Percentiles rank a stretch among this genome's conserved stretches.
These are phyloP conservation scores for Ctenodactylus gundi DNA, from an alignment of 2,113 vertebrate genomes.

Conservation along the genomic window DNA sequence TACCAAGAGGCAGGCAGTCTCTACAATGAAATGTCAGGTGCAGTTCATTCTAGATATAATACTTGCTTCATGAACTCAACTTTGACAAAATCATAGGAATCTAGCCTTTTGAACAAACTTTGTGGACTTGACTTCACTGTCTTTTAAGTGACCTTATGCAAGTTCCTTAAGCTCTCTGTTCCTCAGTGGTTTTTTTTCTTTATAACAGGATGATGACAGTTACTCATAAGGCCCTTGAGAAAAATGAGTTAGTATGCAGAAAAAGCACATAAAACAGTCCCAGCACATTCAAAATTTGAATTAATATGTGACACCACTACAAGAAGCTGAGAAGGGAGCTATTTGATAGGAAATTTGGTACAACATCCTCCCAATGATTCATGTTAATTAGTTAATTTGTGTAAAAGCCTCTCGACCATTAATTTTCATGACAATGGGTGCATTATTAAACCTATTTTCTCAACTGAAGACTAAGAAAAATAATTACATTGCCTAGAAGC, in stretches of 20 bases:
- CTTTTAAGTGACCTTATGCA: neutral
- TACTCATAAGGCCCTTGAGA: neutral
- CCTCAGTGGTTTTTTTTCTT: neutral
- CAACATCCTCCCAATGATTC: neutral
- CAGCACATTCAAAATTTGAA: neutral
- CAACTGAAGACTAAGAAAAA: neutral
- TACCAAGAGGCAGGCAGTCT: neutral
- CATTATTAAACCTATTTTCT: slow-evolving; percentile 9
- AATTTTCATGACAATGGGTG: neutral
- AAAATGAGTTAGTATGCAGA: neutral
- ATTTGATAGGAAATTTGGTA: neutral
- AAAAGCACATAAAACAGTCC: neutral
- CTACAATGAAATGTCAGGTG: neutral
- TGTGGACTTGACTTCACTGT: neutral
- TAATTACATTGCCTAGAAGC: neutral
- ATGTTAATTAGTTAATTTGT: neutral
- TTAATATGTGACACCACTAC: neutral
- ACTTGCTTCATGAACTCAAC: neutral
- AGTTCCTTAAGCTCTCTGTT: neutral
- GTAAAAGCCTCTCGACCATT: neutral
- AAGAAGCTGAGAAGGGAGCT: neutral
- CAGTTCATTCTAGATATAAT: too few relatives aligned
- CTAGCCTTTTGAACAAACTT: neutral
- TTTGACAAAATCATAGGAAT: neutral
- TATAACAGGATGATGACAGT: neutral